Evolutionary conservation across 2,113 vertebrate genomes (phyloP), one percentile per base, ranked within the genome.

Genomic region (Tyrannus savana): DNA sequence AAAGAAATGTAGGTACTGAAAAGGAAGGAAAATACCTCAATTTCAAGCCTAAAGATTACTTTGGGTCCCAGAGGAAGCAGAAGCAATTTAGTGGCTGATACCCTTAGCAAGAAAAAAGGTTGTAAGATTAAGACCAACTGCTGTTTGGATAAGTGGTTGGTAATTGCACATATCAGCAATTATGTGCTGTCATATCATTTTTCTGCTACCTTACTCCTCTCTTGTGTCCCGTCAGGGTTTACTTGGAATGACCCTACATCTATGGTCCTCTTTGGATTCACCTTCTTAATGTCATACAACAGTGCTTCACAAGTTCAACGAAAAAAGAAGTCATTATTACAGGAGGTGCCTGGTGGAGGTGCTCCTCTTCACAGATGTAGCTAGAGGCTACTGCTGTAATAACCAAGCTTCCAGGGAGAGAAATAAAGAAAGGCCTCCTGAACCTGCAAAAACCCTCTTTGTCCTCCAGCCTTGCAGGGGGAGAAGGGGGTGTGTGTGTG

Each of bases 151-250:
- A 98, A 98, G 97, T 98, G 98, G 98, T 86, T 98, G 96, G 97
- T 98, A 98, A 98, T 98, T 98, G 98, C 98, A 98, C 97, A 96
- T 89, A 97, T 98, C 97, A 97, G 97, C 98, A 98, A 98, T 98
- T 98, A 98, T 93, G 96, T 95, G 94, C 96, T 76, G 95, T 88
- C 97, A 94, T 97, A 95, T 95, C 55, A 97, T 98, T 95, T 97
- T 97, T 89, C 96, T 87, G 88, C 84, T 98, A 99, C 99, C 99
- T 99, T 99, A 96, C 98, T 99, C 97, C 98, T 98, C 88, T 97
- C 97, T 93, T 98, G 98, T 58, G 97, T 98, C 92, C 99, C 98
- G 55, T 99, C 99, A 82, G 99, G 98, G 85, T 98, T 98, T 90
- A 98, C 97, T 97, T 98, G 97, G 97, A 98, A 99, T 96, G 99